Conservation (phyloP, 2,113 vertebrate species). For the Peromyscus maniculatus region DNA sequence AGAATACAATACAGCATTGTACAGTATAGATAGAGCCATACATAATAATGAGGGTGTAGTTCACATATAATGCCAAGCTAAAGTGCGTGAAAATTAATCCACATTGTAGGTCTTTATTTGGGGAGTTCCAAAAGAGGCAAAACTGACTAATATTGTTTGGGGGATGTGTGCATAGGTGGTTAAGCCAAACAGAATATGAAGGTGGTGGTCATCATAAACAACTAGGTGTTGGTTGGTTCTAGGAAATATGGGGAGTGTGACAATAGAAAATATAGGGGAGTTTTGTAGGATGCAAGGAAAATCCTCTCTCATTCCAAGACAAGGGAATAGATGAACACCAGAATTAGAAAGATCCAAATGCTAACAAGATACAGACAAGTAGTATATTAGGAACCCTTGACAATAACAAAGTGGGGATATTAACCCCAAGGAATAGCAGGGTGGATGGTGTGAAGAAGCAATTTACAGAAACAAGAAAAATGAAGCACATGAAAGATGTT, state of each 20-base stretch:
- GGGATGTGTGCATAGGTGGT: not conserved
- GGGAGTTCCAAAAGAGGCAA: not conserved
- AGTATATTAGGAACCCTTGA: conserved; percentile 3
- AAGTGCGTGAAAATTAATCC: not conserved
- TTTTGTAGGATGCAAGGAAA: not conserved
- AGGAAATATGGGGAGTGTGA: not conserved
- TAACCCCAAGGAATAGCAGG: not conserved
- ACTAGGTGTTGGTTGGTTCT: not conserved
- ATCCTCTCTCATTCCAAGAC: not conserved
- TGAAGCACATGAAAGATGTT: conserved; percentile 43
- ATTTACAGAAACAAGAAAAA: not conserved
- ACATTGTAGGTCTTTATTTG: not conserved
- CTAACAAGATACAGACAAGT: not conserved
- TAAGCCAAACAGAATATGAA: not conserved
- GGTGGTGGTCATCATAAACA: not conserved
- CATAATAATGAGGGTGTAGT: not conserved
- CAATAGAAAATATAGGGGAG: not conserved
- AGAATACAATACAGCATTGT: not conserved
- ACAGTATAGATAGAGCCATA: not conserved
- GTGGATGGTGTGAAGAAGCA: conserved; percentile 33
- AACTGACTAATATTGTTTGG: conserved; percentile 15
- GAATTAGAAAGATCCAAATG: conserved; percentile 47
- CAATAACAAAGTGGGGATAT: not conserved
- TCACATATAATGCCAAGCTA: not conserved
- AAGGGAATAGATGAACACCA: not conserved